Evolutionary conservation across 2,797 vertebrate species (phyloP), one percentile per base, ranked within the genome.

Genomic region (Paramormyrops hopkinsi): DNA sequence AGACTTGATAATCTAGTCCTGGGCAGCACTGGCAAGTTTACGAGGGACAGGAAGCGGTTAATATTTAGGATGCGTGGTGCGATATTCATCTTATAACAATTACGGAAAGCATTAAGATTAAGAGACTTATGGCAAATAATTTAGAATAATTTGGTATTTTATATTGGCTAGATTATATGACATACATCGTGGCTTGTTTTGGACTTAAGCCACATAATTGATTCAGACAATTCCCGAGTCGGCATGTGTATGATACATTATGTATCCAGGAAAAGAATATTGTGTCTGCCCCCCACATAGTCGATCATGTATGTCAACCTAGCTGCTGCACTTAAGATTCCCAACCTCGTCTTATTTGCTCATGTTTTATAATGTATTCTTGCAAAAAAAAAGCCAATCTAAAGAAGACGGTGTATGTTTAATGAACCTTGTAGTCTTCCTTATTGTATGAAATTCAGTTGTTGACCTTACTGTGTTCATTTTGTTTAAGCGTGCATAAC

Each of bases 401-500:
- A 46, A 82, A 82, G 17, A 82, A 82, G 37, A 82, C 76, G 7
- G 76, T 82, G 41, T 22, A 82, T 82, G 7, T 82, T 82, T 19
- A n/a, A 46, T 82, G 19, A 46, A 82, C 19, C 44, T 22, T 48
- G 79, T 83, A 83, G 79, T 76, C 33, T 19, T 14, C 44, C 46
- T 85, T 85, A 19, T 44, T 89, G 79, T 46, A 65, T 51, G 41
- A 48, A 59, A 44, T 59, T 88, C 91, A 89, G 87, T 79, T 89
- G 87, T 79, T 89, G 84, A 85, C 6, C 85, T 91, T 44, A 50
- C 79, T 88, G 82, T 90, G 91, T 92, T 94, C 86, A 91, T 88
- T 90, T 88, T 93, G 82, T 95, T 89, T 91, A 92, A 22, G 88
- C 90, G 90, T 95, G 92, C 95, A 91, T 96, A 76, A 76, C 69